Conservation (phyloP, 2,888 invertebrate genomes). For the Morpho helenor region DNA sequence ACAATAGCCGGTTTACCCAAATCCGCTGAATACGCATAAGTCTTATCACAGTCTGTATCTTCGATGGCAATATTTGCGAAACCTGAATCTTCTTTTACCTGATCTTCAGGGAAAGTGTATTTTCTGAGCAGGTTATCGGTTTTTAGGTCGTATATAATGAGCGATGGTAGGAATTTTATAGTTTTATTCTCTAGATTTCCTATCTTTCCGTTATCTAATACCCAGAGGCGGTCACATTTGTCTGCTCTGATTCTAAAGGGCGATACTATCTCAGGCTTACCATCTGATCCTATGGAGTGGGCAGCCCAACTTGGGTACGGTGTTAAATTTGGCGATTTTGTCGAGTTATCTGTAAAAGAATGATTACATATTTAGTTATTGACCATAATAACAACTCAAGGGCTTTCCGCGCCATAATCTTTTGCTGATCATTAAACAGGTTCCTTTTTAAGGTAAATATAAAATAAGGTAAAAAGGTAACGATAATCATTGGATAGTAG, state of each 20-base stretch:
- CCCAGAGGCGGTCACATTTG: constrained; percentile 88
- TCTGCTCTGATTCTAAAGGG: constrained; percentile 87
- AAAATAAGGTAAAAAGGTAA: too few relatives aligned
- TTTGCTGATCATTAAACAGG: too few relatives aligned
- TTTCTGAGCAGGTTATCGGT: constrained; percentile 84
- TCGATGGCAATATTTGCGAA: constrained; percentile 89
- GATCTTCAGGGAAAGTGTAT: constrained; percentile 81
- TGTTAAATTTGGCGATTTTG: constrained; percentile 83
- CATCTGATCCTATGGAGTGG: constrained; percentile 77
- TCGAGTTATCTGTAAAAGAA: constrained; percentile 79
- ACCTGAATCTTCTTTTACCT: constrained; percentile 82
- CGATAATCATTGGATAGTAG: too few relatives aligned
- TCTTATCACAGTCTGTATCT: constrained; percentile 84
- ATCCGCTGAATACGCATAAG: constrained; percentile 86
- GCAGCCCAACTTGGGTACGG: constrained; percentile 91
- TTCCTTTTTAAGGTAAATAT: too few relatives aligned
- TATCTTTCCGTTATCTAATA: constrained; percentile 85
- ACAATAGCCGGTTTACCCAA: constrained; percentile 83
- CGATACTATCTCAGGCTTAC: constrained; percentile 83
- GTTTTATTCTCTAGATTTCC: constrained; percentile 75
- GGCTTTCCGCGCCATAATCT: too few relatives aligned
- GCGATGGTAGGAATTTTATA: constrained; percentile 78
- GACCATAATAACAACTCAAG: too few relatives aligned
- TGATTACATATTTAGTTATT: neutral
- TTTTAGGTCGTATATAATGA: constrained; percentile 85